phyloP scores from a whole-genome alignment of 1,140 invertebrate genomes.

The Drosophila ironensis region DNA sequence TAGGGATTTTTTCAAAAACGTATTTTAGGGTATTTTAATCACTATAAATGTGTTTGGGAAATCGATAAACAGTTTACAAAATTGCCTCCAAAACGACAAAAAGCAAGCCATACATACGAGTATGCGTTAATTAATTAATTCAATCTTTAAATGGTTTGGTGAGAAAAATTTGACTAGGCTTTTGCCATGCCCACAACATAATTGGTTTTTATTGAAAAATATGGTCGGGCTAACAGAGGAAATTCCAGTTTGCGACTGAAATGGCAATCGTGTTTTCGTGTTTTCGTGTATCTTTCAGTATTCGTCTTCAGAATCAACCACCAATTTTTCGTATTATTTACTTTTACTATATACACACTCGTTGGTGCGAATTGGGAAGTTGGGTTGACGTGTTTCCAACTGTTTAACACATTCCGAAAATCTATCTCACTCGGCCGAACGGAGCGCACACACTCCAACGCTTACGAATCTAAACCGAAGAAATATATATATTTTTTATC shows the following conservation, averaged over 20 bases:
- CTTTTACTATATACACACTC: slow-evolving; percentile 20
- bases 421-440: slow-evolving; percentile 10
- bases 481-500: slow-evolving; percentile 66
- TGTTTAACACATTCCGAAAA: slow-evolving; percentile 52
- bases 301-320: slow-evolving; percentile 41
- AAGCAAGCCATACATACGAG: too few relatives aligned
- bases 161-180: too few relatives aligned
- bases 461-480: slow-evolving; percentile 51
- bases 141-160: too few relatives aligned
- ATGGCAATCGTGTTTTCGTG: not conserved
- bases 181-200: too few relatives aligned
- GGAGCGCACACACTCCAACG: slow-evolving; percentile 4
- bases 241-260: slow-evolving; percentile 18
- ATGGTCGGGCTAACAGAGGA: too few relatives aligned
- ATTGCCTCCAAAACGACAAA: too few relatives aligned
- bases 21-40: too few relatives aligned
- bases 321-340: slow-evolving; percentile 19
- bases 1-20: too few relatives aligned
- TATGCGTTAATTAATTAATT: too few relatives aligned
- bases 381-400: slow-evolving; percentile 47
- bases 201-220: too few relatives aligned
- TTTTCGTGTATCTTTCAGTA: slow-evolving; percentile 24
- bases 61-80: too few relatives aligned
- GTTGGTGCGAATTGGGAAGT: slow-evolving; percentile 11
- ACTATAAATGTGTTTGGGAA: too few relatives aligned